Conservation (phyloP, 2,888 invertebrate species). For the Xylocampa areola region DNA sequence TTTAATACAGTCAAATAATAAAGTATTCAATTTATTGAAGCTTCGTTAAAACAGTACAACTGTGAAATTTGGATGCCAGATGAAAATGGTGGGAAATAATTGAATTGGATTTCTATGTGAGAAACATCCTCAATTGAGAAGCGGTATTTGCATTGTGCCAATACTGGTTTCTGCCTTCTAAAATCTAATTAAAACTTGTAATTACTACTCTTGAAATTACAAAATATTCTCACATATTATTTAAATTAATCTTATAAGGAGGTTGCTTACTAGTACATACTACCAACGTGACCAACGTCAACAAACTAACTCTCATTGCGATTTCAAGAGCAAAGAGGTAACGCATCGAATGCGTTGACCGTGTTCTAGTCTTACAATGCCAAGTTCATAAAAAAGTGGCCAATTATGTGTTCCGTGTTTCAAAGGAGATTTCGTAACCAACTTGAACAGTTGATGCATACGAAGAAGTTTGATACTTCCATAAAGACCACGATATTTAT, state of each 20-base stretch:
- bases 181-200: background rate
- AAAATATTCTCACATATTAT: too few species aligned
- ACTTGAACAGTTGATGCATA: constrained; percentile 10
- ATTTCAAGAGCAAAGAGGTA: constrained; percentile 19
- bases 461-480: background rate
- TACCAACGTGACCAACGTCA: too few species aligned
- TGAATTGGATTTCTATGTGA: constrained; percentile 14
- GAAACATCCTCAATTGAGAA: background rate
- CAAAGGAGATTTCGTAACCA: constrained; percentile 33
- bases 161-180: background rate
- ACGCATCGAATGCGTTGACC: constrained; percentile 13
- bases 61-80: background rate
- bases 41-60: too few species aligned
- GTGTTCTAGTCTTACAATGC: constrained; percentile 43
- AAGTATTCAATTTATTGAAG: too few species aligned
- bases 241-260: too few species aligned
- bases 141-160: background rate
- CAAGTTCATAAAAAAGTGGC: constrained; percentile 49
- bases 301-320: background rate
- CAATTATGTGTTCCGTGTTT: constrained; percentile 20
- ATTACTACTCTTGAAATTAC: too few species aligned
- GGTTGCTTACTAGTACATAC: too few species aligned
- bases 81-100: constrained; percentile 9
- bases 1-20: too few species aligned
- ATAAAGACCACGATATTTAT: too few species aligned